Percentiles rank a stretch among this genome's conserved stretches.
phyloP scores from a whole-genome alignment of 2,797 vertebrate species.

The Glossophaga mutica region DNA sequence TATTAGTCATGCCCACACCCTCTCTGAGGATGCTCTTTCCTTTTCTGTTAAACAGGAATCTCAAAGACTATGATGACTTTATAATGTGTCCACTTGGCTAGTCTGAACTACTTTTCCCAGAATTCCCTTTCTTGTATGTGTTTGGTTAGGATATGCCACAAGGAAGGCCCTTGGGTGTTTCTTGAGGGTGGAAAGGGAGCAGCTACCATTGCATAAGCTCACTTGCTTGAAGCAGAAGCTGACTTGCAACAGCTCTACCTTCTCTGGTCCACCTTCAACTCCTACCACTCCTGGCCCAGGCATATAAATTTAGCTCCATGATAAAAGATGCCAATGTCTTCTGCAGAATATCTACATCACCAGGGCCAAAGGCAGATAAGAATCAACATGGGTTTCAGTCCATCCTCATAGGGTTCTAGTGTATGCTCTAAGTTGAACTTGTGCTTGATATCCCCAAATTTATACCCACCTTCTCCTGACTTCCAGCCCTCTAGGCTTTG shows the following conservation, averaged over 20 bases:
- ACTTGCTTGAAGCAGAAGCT: neutral
- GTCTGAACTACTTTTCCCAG: neutral
- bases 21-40: neutral
- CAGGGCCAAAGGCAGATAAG: neutral
- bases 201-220: neutral
- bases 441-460: neutral
- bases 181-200: neutral
- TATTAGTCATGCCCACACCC: neutral
- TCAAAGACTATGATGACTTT: neutral
- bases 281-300: neutral
- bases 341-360: neutral
- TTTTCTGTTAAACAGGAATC: neutral
- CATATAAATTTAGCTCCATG: neutral
- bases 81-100: neutral
- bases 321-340: neutral
- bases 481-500: neutral
- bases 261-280: neutral
- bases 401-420: neutral
- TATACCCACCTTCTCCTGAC: neutral
- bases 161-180: neutral
- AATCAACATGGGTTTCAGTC: neutral
- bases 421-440: neutral
- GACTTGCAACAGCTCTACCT: neutral
- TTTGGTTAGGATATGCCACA: neutral
- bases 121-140: neutral